These are phyloP conservation scores for Fissipunctia ypsillon DNA, from an alignment of 2,888 invertebrate species.

Conservation along the genomic window DNA sequence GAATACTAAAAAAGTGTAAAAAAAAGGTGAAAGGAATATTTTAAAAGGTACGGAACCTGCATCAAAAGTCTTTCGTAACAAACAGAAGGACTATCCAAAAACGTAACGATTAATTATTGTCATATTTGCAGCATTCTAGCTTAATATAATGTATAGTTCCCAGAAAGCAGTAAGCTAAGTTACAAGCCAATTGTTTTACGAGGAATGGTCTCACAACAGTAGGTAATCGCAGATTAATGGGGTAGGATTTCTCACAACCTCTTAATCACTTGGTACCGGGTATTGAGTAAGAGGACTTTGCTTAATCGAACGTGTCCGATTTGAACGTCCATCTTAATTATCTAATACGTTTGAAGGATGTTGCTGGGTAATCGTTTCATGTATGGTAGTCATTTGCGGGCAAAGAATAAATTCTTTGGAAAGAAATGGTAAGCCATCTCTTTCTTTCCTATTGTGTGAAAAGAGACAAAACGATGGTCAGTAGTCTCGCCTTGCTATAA, in stretches of 20 bases:
- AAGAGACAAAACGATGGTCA: not conserved
- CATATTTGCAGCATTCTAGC: not conserved
- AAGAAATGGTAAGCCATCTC: too few relatives aligned
- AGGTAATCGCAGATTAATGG: constrained; percentile 6
- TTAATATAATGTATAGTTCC: not conserved
- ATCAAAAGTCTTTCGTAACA: not conserved
- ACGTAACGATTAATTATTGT: not conserved
- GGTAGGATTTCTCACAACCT: constrained; percentile 34
- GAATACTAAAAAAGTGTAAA: not conserved
- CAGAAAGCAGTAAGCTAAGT: not conserved
- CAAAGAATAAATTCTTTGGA: too few relatives aligned
- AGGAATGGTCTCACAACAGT: not conserved
- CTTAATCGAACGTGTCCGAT: constrained; percentile 32
- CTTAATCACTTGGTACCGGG: constrained; percentile 16
- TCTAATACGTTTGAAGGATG: constrained; percentile 13
- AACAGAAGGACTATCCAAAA: not conserved
- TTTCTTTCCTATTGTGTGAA: not conserved
- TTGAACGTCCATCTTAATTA: constrained; percentile 24
- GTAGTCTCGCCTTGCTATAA: not conserved
- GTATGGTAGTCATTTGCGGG: not conserved
- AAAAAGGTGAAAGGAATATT: not conserved
- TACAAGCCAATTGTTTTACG: constrained; percentile 2
- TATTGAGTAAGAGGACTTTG: constrained; percentile 22
- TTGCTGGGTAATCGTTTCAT: constrained; percentile 11
- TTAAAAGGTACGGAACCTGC: not conserved